phyloP scores from a whole-genome alignment of 2,888 invertebrate genomes.

The Polylopha cassiicola region DNA sequence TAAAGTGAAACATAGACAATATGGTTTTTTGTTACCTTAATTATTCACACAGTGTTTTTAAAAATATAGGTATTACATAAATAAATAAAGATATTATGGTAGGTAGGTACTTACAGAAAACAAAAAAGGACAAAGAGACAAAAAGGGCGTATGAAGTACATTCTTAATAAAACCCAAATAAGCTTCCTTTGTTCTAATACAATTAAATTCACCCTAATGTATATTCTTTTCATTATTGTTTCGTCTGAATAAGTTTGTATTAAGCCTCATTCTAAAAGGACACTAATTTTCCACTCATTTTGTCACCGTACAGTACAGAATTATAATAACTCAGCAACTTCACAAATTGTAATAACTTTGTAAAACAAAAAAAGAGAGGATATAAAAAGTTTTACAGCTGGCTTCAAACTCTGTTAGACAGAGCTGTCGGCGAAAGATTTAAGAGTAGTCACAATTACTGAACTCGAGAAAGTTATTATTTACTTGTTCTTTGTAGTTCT shows the following conservation, averaged over 20 bases:
- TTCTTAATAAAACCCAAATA: not conserved
- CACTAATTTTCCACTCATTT: conserved; percentile 31
- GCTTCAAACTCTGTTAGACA: conserved; percentile 53
- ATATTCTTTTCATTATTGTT: conserved; percentile 24
- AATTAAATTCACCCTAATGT: conserved; percentile 24
- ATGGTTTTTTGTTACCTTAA: too few species aligned
- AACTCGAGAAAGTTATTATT: conserved; percentile 47
- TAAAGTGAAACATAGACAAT: too few species aligned
- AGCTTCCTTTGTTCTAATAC: conserved; percentile 5
- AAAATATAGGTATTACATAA: too few species aligned
- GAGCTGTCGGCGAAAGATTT: conserved; percentile 57
- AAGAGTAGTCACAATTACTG: conserved; percentile 55
- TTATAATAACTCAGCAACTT: conserved; percentile 36
- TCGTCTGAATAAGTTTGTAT: conserved; percentile 26
- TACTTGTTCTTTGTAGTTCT: conserved; percentile 44
- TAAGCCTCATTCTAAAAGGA: conserved; percentile 32
- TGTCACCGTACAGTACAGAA: conserved; percentile 31
- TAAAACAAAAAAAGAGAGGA: conserved; percentile 39
- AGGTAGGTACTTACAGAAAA: too few species aligned
- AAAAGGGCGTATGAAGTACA: not conserved
- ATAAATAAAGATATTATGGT: too few species aligned
- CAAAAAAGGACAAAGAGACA: not conserved
- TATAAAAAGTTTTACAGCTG: conserved; percentile 49
- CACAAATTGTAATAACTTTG: conserved; percentile 52
- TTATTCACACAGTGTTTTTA: too few species aligned